Evolutionary conservation across 2,797 vertebrate genomes (phyloP), one percentile per base, ranked within the genome.

Genomic region (Sebastes dallii): DNA sequence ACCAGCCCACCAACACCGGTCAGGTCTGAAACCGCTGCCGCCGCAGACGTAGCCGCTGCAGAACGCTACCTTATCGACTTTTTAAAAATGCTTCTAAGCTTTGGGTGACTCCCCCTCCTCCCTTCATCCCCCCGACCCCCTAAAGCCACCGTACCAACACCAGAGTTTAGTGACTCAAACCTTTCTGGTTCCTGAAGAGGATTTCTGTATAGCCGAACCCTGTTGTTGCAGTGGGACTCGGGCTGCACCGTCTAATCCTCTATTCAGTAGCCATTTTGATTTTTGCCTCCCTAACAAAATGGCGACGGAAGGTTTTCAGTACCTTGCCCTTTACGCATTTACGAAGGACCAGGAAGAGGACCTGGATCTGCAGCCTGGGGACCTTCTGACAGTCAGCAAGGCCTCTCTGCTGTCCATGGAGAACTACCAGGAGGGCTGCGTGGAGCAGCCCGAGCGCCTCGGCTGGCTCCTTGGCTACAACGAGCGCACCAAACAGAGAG

Each of bases 381-480:
- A 99, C 86, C 88, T 97, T 72, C 92, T 99, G 91, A 97, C 96
- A 1, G 97, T 99, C 60, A 96, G 96, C 95, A 96, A 96, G 84
- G 96, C 95, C 0, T 96, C 97, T 22, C 94, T 99, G 85, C 94
- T 96, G 89, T 96, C 97, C 0, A 92, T 96, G 76, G 97, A 97
- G 84, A 91, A 71, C 76, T 96, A 96, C 89, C 95, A 95, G 25
- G 97, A 98, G 1, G 97, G 97, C 3, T 96, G 96, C 0, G 97
- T 96, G 88, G 95, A 97, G 91, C 94, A 90, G 55, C 98, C 98
- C 0, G 95, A 97, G 65, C 92, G 64, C 5, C 95, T 99, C 3
- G 98, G 97, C 76, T 99, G 98, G 98, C 97, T 99, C 81, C 94
- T 97, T 12, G 98, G 98, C 0, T 93, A 97, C 95, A 99, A 99